Conservation (phyloP, 2,797 vertebrate species). For the Anguilla anguilla region DNA sequence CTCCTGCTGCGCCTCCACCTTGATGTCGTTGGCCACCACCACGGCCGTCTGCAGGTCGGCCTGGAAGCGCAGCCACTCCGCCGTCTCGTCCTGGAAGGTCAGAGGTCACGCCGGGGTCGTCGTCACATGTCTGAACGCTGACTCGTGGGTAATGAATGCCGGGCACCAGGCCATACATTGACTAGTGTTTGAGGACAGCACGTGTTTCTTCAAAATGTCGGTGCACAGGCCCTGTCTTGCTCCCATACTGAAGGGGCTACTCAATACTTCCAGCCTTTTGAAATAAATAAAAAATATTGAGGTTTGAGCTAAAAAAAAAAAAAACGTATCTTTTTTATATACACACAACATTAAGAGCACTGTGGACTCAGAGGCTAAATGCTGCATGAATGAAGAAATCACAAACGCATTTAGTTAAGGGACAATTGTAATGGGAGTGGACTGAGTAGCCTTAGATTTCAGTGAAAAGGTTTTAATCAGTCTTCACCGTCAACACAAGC, state of each 20-base stretch:
- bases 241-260: not conserved
- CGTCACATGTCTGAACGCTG: not conserved
- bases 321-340: not conserved
- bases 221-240: not conserved
- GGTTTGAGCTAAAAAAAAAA: not conserved
- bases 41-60: conserved; percentile 96
- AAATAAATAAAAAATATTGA: not conserved
- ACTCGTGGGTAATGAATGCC: not conserved
- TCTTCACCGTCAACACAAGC: not conserved
- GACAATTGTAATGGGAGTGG: not conserved
- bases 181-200: not conserved
- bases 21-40: conserved; percentile 97
- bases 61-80: conserved; percentile 96
- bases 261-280: not conserved
- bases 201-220: not conserved
- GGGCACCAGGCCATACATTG: not conserved
- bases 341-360: not conserved
- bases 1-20: conserved; percentile 96
- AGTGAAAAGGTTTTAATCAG: not conserved
- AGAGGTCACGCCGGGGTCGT: conserved; percentile 5
- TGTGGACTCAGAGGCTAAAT: not conserved
- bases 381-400: not conserved
- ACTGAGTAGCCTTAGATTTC: not conserved
- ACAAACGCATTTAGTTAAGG: not conserved
- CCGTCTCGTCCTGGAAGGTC: conserved; percentile 83